Percentiles rank a stretch among this genome's conserved stretches.
phyloP scores from a whole-genome alignment of 2,113 vertebrate species.

The Aphelocoma coerulescens region DNA sequence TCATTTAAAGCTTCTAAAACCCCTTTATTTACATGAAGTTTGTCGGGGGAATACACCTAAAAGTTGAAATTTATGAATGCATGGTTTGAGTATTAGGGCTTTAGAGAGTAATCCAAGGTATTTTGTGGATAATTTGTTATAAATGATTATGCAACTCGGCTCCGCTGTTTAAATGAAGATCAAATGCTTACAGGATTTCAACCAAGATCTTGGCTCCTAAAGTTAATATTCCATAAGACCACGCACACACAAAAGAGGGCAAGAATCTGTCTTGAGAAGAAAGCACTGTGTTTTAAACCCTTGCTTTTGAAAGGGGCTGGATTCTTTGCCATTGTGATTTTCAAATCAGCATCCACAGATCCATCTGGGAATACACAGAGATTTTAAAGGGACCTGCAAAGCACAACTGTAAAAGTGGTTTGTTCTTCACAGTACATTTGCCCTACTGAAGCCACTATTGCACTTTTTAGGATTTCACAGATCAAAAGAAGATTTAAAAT shows the following conservation, averaged over 20 bases:
- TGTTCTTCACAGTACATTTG: neutral
- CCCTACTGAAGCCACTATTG: neutral
- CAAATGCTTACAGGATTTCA: slow-evolving; percentile 32
- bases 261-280: neutral
- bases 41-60: neutral
- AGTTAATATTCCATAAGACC: neutral
- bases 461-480: neutral
- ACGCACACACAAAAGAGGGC: neutral
- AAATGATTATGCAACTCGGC: neutral
- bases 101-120: neutral
- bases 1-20: neutral
- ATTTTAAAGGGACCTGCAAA: neutral
- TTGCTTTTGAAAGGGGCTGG: neutral
- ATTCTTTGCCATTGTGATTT: neutral
- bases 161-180: neutral
- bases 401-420: neutral
- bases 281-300: neutral
- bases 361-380: neutral
- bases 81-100: neutral
- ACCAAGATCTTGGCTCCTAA: neutral
- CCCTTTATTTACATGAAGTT: neutral
- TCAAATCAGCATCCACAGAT: neutral
- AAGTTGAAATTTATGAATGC: neutral
- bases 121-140: slow-evolving; percentile 1
- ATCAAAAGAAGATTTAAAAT: neutral